phyloP scores from a whole-genome alignment of 2,888 invertebrate species.

The Phrixothrix hirtus region DNA sequence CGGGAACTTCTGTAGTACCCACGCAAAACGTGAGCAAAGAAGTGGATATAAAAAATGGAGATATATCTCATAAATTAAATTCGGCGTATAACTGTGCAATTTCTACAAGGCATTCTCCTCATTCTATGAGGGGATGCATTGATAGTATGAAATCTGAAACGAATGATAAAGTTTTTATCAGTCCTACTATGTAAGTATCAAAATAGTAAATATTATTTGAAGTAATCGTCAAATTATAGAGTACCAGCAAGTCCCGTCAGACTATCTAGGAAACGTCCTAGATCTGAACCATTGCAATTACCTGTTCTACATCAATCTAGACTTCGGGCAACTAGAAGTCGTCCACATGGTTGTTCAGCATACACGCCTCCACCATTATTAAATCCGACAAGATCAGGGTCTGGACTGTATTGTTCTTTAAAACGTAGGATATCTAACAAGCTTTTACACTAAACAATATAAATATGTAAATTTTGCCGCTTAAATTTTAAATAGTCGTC shows the following conservation, averaged over 20 bases:
- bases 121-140: slow-evolving; percentile 46
- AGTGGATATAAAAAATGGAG: slow-evolving; percentile 40
- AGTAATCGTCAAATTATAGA: slow-evolving; percentile 51
- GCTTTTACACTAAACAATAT: background rate
- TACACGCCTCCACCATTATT: slow-evolving; percentile 95
- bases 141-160: slow-evolving; percentile 65
- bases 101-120: slow-evolving; percentile 47
- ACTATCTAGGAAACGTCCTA: slow-evolving; percentile 66
- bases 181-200: slow-evolving; percentile 63
- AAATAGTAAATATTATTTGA: slow-evolving; percentile 1
- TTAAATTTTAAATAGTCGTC: too few species aligned
- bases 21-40: slow-evolving; percentile 23
- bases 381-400: slow-evolving; percentile 86
- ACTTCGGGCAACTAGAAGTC: slow-evolving; percentile 57
- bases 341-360: slow-evolving; percentile 60
- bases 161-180: slow-evolving; percentile 75
- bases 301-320: slow-evolving; percentile 58
- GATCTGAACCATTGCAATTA: slow-evolving; percentile 64
- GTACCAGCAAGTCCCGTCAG: slow-evolving; percentile 70
- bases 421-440: slow-evolving; percentile 2
- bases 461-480: too few species aligned
- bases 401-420: slow-evolving; percentile 72
- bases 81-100: slow-evolving; percentile 46
- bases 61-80: slow-evolving; percentile 45
- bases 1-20: slow-evolving; percentile 33